These are phyloP conservation scores for Oophaga sylvatica DNA, from an alignment of 2,797 vertebrate genomes.

Conservation along the genomic window DNA sequence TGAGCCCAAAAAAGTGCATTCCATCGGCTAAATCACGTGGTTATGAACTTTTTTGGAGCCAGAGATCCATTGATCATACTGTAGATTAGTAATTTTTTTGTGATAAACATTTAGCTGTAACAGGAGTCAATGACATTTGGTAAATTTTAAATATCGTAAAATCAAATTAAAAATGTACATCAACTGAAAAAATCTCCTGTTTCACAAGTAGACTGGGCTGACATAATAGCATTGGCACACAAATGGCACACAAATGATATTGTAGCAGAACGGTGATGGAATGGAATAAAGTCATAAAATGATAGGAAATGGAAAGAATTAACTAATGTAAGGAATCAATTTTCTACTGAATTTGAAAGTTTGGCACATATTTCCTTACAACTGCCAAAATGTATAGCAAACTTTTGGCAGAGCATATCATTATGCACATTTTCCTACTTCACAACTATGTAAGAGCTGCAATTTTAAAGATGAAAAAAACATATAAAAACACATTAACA, in stretches of 20 bases:
- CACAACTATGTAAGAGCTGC: background rate
- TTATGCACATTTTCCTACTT: background rate
- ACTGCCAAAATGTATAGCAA: slow-evolving; percentile 1
- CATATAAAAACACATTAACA: background rate
- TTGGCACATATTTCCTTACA: slow-evolving; percentile 1
- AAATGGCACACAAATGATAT: slow-evolving; percentile 1
- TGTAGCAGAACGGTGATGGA: slow-evolving; percentile 33
- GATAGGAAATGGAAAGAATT: slow-evolving; percentile 10
- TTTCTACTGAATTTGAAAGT: slow-evolving; percentile 10
- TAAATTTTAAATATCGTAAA: no score
- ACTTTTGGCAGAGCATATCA: background rate
- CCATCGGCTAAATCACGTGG: no score
- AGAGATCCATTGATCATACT: no score
- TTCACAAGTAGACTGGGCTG: background rate
- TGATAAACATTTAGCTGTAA: no score
- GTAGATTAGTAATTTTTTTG: no score
- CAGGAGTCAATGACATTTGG: no score
- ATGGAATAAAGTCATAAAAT: slow-evolving; percentile 26
- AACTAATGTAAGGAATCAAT: slow-evolving; percentile 32
- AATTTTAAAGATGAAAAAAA: background rate
- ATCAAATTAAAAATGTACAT: background rate
- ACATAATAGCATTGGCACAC: slow-evolving; percentile 1
- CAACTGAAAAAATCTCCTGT: background rate
- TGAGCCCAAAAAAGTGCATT: no score
- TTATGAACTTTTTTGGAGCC: no score